Percentiles rank a stretch among this genome's conserved stretches.
Evolutionary conservation across 1,140 invertebrate genomes (phyloP).

Genomic region (Maconellicoccus hirsutus): DNA sequence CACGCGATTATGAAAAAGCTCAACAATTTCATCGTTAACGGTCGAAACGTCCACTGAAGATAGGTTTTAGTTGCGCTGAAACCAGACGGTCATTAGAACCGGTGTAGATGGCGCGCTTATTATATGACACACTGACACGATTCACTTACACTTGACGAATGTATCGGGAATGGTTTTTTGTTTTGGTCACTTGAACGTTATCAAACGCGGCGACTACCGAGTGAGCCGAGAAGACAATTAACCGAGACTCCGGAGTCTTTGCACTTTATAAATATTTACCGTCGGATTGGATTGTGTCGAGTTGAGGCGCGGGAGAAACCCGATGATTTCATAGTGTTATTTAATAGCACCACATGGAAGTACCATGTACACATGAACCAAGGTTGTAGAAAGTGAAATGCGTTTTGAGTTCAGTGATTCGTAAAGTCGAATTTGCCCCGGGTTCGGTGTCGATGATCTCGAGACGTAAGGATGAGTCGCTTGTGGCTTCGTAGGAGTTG

Average conservation of each 20-base stretch:
- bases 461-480: too few species aligned
- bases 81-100: not conserved
- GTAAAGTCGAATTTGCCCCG: not conserved
- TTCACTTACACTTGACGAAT: not conserved
- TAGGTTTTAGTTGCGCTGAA: not conserved
- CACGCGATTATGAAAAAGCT: not conserved
- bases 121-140: not conserved
- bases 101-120: not conserved
- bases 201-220: not conserved
- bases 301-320: slow-evolving; percentile 8
- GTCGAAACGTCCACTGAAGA: not conserved
- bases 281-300: not conserved
- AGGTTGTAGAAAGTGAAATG: slow-evolving; percentile 17
- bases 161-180: too few species aligned
- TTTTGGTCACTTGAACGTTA: not conserved
- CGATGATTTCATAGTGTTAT: slow-evolving; percentile 16
- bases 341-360: not conserved
- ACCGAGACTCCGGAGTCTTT: not conserved
- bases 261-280: not conserved
- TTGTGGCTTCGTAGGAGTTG: too few species aligned
- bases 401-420: not conserved
- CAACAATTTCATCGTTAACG: slow-evolving; percentile 3
- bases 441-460: too few species aligned
- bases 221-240: not conserved
- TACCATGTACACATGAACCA: not conserved